These are phyloP conservation scores for Urocolius indicus DNA, from an alignment of 2,113 vertebrate species.

Conservation along the genomic window DNA sequence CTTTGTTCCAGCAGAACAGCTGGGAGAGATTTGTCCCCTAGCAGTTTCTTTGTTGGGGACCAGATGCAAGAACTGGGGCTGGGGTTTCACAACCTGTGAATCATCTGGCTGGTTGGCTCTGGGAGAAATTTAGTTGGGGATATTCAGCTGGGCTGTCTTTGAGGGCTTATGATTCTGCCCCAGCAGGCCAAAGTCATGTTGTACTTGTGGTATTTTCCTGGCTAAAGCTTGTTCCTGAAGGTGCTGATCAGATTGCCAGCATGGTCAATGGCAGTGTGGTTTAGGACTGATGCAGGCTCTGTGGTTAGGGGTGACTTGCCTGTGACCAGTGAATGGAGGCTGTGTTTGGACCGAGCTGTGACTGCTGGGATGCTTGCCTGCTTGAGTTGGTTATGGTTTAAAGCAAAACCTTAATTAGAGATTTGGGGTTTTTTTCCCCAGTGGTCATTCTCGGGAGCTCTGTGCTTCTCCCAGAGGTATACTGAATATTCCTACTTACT, in stretches of 20 bases:
- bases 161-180: not conserved
- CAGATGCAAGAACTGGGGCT: not conserved
- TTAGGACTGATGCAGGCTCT: not conserved
- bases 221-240: not conserved
- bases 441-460: not conserved
- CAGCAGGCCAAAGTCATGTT: not conserved
- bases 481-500: not conserved
- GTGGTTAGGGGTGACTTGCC: not conserved
- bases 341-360: not conserved
- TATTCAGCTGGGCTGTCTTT: not conserved
- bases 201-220: not conserved
- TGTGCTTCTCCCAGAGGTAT: not conserved
- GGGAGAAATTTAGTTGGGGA: not conserved
- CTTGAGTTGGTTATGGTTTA: not conserved
- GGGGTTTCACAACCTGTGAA: not conserved
- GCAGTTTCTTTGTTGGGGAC: not conserved
- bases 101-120: not conserved
- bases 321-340: not conserved
- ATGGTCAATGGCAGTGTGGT: not conserved
- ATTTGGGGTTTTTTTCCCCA: not conserved
- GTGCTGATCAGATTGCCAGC: accelerated
- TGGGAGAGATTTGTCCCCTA: not conserved
- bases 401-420: not conserved
- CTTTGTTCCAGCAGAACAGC: not conserved
- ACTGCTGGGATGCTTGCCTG: not conserved